Conservation (phyloP, 2,888 invertebrate species). For the Dascillus cervinus region DNA sequence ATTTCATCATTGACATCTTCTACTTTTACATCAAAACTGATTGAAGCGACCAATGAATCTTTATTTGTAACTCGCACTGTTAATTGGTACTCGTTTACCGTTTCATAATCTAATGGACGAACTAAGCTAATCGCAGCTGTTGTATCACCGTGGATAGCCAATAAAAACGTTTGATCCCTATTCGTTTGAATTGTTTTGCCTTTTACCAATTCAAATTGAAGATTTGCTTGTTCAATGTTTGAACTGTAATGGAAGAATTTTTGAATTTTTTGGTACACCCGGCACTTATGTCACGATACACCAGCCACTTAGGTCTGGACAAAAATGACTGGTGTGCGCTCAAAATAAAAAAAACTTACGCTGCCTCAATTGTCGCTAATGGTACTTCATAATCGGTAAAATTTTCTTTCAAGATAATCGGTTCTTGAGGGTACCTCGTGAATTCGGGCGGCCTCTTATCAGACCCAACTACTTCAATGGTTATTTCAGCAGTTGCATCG, state of each 20-base stretch:
- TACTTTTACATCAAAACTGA: conserved; percentile 68
- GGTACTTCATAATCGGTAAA: conserved; percentile 62
- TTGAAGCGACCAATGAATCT: conserved; percentile 70
- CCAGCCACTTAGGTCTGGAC: too few species aligned
- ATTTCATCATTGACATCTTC: conserved; percentile 88
- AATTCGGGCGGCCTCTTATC: conserved; percentile 78
- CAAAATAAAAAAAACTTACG: conserved; percentile 44
- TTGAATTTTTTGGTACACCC: neutral
- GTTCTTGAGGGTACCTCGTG: conserved; percentile 50
- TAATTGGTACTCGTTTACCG: conserved; percentile 73
- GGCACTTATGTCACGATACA: too few species aligned
- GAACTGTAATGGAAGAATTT: conserved; percentile 47
- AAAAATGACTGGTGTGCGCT: neutral
- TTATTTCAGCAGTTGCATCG: conserved; percentile 66
- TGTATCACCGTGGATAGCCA: conserved; percentile 54
- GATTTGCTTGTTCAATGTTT: conserved; percentile 66
- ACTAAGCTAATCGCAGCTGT: conserved; percentile 69
- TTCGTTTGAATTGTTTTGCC: conserved; percentile 84
- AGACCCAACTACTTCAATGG: conserved; percentile 80
- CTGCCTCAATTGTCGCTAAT: conserved; percentile 63
- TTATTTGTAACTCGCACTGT: conserved; percentile 79
- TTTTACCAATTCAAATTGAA: conserved; percentile 71
- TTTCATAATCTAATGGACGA: conserved; percentile 75
- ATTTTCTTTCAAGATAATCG: conserved; percentile 65
- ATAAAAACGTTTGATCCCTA: conserved; percentile 66